These are phyloP conservation scores for Grammomys dolichurus DNA, from an alignment of 2,113 vertebrate genomes.

Conservation along the genomic window DNA sequence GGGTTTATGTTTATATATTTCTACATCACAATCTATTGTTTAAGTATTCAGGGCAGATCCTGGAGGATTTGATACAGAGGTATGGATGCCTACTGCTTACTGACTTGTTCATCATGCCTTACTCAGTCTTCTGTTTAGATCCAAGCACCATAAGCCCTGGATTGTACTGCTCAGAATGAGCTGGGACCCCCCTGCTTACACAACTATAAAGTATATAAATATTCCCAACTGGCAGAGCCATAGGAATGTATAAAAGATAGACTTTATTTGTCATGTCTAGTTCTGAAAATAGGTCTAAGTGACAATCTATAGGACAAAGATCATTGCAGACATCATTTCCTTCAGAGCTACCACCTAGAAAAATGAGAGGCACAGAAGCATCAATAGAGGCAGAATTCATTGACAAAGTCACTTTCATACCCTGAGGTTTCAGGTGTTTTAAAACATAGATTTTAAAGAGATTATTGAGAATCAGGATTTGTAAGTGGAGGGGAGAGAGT, in stretches of 20 bases:
- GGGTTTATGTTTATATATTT: neutral
- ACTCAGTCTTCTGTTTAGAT: neutral
- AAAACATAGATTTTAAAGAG: neutral
- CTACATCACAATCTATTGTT: neutral
- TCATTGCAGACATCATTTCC: neutral
- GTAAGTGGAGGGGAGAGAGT: neutral
- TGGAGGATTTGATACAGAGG: neutral
- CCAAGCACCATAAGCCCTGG: neutral
- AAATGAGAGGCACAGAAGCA: neutral
- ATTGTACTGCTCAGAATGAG: neutral
- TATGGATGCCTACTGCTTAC: neutral
- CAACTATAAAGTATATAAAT: too few relatives aligned
- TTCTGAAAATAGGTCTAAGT: neutral
- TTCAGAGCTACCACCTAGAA: neutral
- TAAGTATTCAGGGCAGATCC: neutral
- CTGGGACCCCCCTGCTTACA: too few relatives aligned
- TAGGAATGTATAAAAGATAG: neutral
- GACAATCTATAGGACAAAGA: neutral
- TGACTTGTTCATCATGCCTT: neutral
- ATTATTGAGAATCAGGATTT: neutral
- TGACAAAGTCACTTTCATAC: neutral
- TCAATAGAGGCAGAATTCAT: neutral
- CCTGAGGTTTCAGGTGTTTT: fast-evolving
- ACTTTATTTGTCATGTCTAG: neutral
- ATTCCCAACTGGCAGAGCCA: fast-evolving